phyloP scores from a whole-genome alignment of 2,113 vertebrate species.

The Muscicapa adusta region DNA sequence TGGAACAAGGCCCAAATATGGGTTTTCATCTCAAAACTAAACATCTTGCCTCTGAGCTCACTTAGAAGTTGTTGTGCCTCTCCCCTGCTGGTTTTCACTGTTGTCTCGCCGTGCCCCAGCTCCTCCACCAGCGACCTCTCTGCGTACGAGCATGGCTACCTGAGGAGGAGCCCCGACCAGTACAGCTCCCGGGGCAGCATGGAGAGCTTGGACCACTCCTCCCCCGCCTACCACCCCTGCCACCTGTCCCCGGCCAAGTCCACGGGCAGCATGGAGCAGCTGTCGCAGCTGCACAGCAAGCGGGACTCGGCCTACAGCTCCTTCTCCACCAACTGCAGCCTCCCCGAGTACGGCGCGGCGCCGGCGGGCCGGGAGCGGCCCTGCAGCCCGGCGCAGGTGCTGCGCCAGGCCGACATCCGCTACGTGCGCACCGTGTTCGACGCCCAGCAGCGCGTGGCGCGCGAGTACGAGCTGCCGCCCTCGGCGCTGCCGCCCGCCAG shows the following conservation, averaged over 20 bases:
- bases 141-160: conserved; percentile 78
- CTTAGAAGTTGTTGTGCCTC: conserved; percentile 63
- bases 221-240: conserved; percentile 83
- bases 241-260: conserved; percentile 90
- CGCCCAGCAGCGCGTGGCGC: conserved; percentile 73
- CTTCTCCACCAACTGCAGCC: conserved; percentile 93
- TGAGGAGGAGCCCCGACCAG: conserved; percentile 91
- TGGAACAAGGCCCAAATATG: conserved; percentile 73
- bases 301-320: conserved; percentile 96
- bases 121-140: conserved; percentile 89
- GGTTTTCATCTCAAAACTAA: conserved; percentile 70
- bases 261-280: conserved; percentile 91
- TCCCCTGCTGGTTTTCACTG: not conserved
- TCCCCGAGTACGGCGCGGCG: conserved; percentile 82
- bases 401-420: conserved; percentile 85
- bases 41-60: conserved; percentile 66
- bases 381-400: conserved; percentile 76
- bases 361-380: conserved; percentile 77
- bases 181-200: conserved; percentile 96
- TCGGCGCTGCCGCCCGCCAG: conserved; percentile 42
- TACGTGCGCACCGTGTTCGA: conserved; percentile 84
- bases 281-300: conserved; percentile 88
- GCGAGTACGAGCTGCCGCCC: conserved; percentile 83
- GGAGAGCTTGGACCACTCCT: conserved; percentile 89
- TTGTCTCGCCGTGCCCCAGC: conserved; percentile 69